Conservation (phyloP, 2,888 invertebrate species). For the Mantis religiosa region DNA sequence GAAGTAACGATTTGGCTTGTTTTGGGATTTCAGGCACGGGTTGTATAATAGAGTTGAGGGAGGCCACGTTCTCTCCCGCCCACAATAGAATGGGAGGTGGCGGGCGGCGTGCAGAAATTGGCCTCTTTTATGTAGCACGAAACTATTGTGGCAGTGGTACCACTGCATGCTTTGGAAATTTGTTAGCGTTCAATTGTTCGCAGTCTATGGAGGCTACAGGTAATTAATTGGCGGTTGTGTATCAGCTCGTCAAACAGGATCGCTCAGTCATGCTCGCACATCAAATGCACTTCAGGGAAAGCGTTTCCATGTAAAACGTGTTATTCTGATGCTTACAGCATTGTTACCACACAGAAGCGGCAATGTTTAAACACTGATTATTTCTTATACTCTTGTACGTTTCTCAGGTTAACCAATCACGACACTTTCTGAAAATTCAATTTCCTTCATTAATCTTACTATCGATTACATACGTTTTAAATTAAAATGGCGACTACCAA, state of each 20-base stretch:
- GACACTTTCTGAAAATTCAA: no score
- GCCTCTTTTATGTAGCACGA: neutral
- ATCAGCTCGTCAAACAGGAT: neutral
- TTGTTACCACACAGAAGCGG: no score
- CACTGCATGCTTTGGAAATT: neutral
- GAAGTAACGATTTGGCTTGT: neutral
- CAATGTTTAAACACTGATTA: no score
- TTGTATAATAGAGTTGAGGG: neutral
- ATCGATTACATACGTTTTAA: no score
- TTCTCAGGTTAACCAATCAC: no score
- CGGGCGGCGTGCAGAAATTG: neutral
- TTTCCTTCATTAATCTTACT: no score
- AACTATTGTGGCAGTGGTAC: neutral
- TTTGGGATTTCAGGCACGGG: neutral
- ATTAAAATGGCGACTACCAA: no score
- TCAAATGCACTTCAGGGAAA: no score
- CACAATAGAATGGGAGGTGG: neutral
- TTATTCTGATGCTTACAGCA: no score
- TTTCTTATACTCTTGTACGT: no score
- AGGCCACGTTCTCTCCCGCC: neutral
- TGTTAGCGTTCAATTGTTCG: neutral
- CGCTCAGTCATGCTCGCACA: neutral
- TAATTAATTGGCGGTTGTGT: neutral
- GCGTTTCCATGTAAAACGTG: no score
- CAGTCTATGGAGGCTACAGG: neutral